Conservation (phyloP, 2,888 invertebrate genomes). For the Zootermopsis nevadensis region DNA sequence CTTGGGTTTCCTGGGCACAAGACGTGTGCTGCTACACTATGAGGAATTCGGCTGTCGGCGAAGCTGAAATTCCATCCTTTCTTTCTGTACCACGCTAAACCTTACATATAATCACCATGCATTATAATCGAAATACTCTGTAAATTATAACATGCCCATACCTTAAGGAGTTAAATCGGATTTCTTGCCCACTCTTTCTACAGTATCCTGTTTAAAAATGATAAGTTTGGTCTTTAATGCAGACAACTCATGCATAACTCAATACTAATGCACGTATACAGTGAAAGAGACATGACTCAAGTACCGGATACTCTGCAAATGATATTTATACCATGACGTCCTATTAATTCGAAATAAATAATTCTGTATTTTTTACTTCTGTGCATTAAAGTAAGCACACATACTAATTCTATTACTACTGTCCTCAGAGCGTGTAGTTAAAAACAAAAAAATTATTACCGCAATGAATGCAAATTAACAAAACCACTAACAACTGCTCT, state of each 20-base stretch:
- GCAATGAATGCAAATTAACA: too few relatives aligned
- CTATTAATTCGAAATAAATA: background rate
- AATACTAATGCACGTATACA: background rate
- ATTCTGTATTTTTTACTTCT: too few relatives aligned
- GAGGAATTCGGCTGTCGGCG: background rate
- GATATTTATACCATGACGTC: background rate
- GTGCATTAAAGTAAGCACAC: too few relatives aligned
- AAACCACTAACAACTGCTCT: too few relatives aligned
- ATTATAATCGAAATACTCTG: background rate
- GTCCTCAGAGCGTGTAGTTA: too few relatives aligned
- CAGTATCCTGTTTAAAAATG: background rate
- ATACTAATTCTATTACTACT: too few relatives aligned
- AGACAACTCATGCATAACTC: background rate
- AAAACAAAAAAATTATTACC: too few relatives aligned
- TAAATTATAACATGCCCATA: background rate
- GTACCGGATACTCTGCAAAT: background rate
- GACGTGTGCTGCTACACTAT: background rate
- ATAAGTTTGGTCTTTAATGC: background rate
- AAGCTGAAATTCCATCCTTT: background rate
- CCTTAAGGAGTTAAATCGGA: background rate
- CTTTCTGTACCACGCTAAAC: background rate
- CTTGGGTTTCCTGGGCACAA: background rate
- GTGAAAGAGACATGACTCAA: background rate
- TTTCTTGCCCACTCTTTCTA: background rate
- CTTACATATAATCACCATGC: slow-evolving; percentile 6